Evolutionary conservation across 2,113 vertebrate species (phyloP).

Genomic region (Mesembrinibis cayennensis): DNA sequence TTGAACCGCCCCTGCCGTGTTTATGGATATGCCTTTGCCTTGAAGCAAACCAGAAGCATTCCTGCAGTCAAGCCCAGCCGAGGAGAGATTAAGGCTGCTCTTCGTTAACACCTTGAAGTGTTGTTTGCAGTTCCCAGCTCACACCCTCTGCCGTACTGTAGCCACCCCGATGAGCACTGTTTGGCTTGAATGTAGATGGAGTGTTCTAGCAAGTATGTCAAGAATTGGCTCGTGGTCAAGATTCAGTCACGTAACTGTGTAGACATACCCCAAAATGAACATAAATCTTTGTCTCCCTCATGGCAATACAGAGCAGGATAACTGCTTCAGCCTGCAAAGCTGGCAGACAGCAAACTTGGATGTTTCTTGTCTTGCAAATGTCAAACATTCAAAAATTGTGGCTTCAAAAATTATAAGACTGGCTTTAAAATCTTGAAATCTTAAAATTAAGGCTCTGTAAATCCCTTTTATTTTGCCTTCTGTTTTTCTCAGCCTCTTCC

Average conservation of each 20-base stretch:
- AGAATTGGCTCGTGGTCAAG: not conserved
- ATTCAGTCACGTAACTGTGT: not conserved
- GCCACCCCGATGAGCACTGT: not conserved
- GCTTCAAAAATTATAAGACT: not conserved
- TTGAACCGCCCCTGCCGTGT: not conserved
- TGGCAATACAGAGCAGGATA: not conserved
- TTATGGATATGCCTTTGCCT: not conserved
- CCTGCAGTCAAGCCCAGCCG: not conserved
- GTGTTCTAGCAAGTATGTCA: not conserved
- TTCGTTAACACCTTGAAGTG: slow-evolving; percentile 8
- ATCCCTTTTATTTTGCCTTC: not conserved
- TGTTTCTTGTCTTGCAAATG: not conserved
- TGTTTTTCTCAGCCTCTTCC: not conserved
- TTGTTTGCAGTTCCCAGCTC: slow-evolving; percentile 1
- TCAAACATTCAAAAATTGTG: not conserved
- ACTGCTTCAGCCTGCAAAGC: not conserved
- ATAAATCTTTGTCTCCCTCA: not conserved
- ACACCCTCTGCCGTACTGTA: not conserved
- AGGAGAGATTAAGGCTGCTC: not conserved
- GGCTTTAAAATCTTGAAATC: not conserved
- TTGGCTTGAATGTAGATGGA: not conserved
- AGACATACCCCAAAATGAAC: not conserved
- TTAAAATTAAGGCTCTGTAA: not conserved
- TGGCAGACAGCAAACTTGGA: not conserved
- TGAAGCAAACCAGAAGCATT: not conserved